Evolutionary conservation across 2,888 invertebrate species (phyloP).

Genomic region (Fabriciana adippe): DNA sequence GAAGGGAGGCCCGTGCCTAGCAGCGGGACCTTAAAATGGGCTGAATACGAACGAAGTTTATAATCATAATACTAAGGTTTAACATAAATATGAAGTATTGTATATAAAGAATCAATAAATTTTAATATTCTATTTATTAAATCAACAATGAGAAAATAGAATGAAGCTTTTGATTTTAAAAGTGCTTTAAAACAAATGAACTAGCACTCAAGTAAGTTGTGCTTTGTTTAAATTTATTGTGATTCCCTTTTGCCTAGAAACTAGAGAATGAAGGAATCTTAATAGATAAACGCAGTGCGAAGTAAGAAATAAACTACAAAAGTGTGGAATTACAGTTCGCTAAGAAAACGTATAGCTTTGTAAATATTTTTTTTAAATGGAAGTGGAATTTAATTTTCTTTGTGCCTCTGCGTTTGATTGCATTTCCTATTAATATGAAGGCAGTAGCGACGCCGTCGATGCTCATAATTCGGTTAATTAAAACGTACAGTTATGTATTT

Average conservation of each 20-base stretch:
- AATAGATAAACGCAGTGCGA: background rate
- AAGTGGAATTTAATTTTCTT: constrained; percentile 21
- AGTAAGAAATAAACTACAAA: constrained; percentile 3
- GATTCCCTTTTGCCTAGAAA: constrained; percentile 9
- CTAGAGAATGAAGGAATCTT: constrained; percentile 13
- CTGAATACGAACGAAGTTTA: too few species aligned
- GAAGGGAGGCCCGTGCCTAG: too few species aligned
- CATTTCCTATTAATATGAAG: constrained; percentile 15
- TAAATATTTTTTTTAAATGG: constrained; percentile 11
- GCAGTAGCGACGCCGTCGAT: background rate
- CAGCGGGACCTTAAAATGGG: too few species aligned
- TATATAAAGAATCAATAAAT: too few species aligned
- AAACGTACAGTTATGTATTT: background rate
- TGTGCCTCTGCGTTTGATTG: constrained; percentile 22
- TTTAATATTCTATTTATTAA: too few species aligned
- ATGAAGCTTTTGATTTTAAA: background rate
- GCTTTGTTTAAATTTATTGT: constrained; percentile 3
- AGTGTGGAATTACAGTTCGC: constrained; percentile 10
- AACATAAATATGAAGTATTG: too few species aligned
- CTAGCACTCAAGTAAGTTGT: background rate
- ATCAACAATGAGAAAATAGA: background rate
- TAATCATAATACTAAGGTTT: too few species aligned
- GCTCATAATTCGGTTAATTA: constrained; percentile 7
- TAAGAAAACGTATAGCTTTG: constrained; percentile 19
- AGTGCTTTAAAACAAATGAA: background rate